Base-by-base conservation (phyloP, 2,888 invertebrate genomes). In the Eupithecia tripunctaria region DNA sequence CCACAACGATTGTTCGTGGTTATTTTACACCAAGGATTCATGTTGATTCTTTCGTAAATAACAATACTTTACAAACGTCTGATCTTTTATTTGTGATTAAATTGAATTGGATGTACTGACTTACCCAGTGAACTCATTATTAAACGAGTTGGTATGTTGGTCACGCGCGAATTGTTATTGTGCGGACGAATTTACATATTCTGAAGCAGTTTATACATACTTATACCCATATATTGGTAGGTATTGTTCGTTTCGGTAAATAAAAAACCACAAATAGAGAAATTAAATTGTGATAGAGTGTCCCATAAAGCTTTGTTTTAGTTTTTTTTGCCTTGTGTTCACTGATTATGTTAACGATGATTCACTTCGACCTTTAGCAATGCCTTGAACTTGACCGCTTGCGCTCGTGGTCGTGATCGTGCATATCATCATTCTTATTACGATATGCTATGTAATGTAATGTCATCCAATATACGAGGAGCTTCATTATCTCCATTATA, bases 341-440 rank as follows among this genome's bases (percentile, higher is more conserved):
- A 38, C 47, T 47, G n/a, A 6, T 43, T 43, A 43, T 47, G n/a
- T n/a, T 47, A 47, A 12, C 56, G 41, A 56, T 63, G 62, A 71
- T 72, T 79, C 74, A 70, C 68, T 71, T 70, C 74, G 68, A 70
- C 62, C 70, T 76, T 75, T 72, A 38, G 64, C 36, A n/a, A 51
- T n/a, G 72, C 84, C 85, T 84, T 85, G 83, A 82, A 85, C 85
- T 84, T 84, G 84, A 82, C 85, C 81, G 80, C 76, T 74, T 70
- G 70, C 80, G 79, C 76, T 76, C 67, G 68, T 32, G 32, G 10
- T 36, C 36, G 36, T 36, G 41, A 63, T 60, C 43, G 59, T 66
- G 72, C 67, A 72, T 70, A 72, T 75, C 68, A 68, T 74, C 38
- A 51, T 72, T 75, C 72, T 71, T 74, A 68, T 56, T 67, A 67